Evolutionary conservation across 2,797 vertebrate genomes (phyloP).

Genomic region (Ataeniobius toweri): DNA sequence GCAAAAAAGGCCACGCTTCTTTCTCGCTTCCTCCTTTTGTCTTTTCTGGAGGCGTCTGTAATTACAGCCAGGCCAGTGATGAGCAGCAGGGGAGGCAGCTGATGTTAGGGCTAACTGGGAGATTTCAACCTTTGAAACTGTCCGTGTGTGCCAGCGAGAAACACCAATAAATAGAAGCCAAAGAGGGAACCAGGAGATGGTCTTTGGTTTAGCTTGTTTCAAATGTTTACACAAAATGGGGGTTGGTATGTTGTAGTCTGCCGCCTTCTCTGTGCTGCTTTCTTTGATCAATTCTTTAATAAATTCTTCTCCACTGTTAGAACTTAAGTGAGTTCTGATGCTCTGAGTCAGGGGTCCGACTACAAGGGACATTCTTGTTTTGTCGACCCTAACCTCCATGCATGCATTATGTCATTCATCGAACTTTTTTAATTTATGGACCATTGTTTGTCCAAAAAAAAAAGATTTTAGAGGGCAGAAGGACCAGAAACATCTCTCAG

Average conservation of each 20-base stretch:
- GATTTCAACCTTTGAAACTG: constrained; percentile 37
- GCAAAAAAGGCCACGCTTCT: constrained; percentile 50
- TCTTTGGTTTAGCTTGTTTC: constrained; percentile 41
- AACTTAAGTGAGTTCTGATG: too few species aligned
- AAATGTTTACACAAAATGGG: constrained; percentile 11
- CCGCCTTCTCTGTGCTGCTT: neutral
- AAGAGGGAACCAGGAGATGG: constrained; percentile 24
- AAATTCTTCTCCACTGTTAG: too few species aligned
- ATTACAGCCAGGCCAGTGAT: constrained; percentile 52
- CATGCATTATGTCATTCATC: too few species aligned
- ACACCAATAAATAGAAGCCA: constrained; percentile 13
- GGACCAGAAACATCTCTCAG: too few species aligned
- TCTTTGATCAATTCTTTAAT: constrained; percentile 5
- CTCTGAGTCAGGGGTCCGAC: too few species aligned
- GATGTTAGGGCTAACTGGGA: constrained; percentile 38
- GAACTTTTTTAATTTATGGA: too few species aligned
- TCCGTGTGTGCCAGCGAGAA: constrained; percentile 13
- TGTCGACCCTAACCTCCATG: too few species aligned
- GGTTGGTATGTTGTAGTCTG: constrained; percentile 20
- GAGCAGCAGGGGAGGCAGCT: constrained; percentile 43
- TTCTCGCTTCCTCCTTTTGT: constrained; percentile 53
- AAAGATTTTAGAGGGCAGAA: too few species aligned
- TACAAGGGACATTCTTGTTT: too few species aligned
- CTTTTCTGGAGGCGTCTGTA: constrained; percentile 56
- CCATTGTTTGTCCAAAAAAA: too few species aligned